These are phyloP conservation scores for Ceratotherium simum DNA, from an alignment of 2,113 vertebrate species.

Conservation along the genomic window DNA sequence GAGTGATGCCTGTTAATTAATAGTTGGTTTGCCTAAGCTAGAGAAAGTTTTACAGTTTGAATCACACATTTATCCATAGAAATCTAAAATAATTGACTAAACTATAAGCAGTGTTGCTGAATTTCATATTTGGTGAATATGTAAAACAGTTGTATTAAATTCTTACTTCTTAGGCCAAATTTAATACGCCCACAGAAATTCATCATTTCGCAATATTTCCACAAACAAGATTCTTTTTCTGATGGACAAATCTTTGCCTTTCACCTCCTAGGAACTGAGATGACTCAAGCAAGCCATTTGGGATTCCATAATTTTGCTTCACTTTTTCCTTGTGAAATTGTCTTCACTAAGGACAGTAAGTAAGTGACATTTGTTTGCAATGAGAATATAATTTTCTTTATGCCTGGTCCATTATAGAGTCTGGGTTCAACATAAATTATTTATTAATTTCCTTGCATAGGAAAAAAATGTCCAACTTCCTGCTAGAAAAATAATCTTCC, in stretches of 20 bases:
- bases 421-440: slow-evolving; percentile 17
- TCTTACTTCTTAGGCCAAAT: not conserved
- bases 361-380: not conserved
- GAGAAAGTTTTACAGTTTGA: not conserved
- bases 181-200: not conserved
- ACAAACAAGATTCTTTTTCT: not conserved
- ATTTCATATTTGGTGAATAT: not conserved
- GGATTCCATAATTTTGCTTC: not conserved
- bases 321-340: not conserved
- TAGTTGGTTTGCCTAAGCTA: not conserved
- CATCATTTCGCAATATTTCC: not conserved
- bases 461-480: not conserved
- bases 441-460: not conserved
- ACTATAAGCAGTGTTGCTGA: not conserved
- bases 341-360: not conserved
- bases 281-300: not conserved
- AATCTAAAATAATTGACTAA: slow-evolving; percentile 33
- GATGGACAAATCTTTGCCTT: not conserved
- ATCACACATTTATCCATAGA: not conserved
- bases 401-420: not conserved
- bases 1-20: not conserved
- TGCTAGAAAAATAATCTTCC: not conserved
- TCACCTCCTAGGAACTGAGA: not conserved
- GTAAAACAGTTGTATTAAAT: not conserved
- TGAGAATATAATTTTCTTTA: slow-evolving; percentile 9